Evolutionary conservation across 2,888 invertebrate species (phyloP), one percentile per base, ranked within the genome.

Genomic region (Kryphioiulus occultus): DNA sequence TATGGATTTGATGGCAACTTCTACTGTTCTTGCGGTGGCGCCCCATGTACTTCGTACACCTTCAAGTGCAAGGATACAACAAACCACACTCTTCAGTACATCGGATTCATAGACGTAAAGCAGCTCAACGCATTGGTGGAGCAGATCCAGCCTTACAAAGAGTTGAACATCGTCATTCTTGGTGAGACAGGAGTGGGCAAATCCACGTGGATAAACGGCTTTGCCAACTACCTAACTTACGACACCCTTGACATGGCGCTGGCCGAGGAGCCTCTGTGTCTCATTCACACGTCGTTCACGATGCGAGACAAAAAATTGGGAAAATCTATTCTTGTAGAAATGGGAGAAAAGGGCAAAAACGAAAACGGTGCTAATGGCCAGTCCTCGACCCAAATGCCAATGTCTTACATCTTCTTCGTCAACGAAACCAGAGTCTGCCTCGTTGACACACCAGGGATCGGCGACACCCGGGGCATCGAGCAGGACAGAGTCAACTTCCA

Each of bases 361-460:
- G 59, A 68, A 68, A 68, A 82, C 68, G 22, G 17, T 7, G 68
- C 5, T 9, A 26, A 22, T 4, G 88, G 86, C 15, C 44, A 68
- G 32, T 86, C 88, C 17, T 32, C 59, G 4, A 88, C 88, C 12
- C 86, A 88, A 17, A 35, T 32, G 4, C 22, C 82, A 19, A 88
- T 17, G 30, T 35, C 53, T 19, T 88, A 88, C 84, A 19, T 22
- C 22, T 86, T 88, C 35, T n/a, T n/a, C 15, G n/a, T 39, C 32
- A 82, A 84, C 9, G 86, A 88, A n/a, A 82, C 26, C 19, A 19
- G n/a, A 0, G 17, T 89, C 15, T 87, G 89, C 0, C 82, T 90
- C 78, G 89, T 90, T 83, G 90, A 90, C 88, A 90, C 90, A 1
- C 90, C 90, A 17, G 90, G 90, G 5, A 88, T 90, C 12, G 90